These are phyloP conservation scores for Piprites chloris DNA, from an alignment of 2,113 vertebrate genomes.

Conservation along the genomic window DNA sequence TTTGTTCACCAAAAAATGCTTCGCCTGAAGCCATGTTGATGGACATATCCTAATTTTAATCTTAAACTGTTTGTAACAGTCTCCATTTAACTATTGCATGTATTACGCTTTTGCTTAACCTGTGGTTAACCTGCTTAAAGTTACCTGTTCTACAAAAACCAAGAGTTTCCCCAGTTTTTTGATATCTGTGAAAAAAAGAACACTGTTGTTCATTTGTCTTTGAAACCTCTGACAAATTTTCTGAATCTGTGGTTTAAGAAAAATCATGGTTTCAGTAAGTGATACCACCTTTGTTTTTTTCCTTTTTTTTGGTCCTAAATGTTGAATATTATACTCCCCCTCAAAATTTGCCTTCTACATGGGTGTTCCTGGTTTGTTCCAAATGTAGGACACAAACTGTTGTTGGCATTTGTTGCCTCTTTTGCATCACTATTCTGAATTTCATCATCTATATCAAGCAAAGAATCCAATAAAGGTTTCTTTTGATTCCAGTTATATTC, in stretches of 20 bases:
- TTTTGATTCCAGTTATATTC: not conserved
- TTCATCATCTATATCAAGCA: not conserved
- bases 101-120: not conserved
- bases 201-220: not conserved
- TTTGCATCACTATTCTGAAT: not conserved
- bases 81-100: not conserved
- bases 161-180: not conserved
- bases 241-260: not conserved
- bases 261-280: not conserved
- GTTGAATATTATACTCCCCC: not conserved
- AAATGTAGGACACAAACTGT: not conserved
- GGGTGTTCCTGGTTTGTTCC: not conserved
- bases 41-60: not conserved
- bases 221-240: not conserved
- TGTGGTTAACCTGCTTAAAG: not conserved
- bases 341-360: not conserved
- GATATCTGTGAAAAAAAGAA: not conserved
- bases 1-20: not conserved
- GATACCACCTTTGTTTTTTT: not conserved
- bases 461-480: not conserved
- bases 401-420: not conserved
- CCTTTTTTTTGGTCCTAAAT: not conserved
- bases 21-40: not conserved
- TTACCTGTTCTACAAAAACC: not conserved
- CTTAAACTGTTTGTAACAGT: not conserved